A percentile compares a stretch with the other conserved stretches of the same genome.
Evolutionary conservation across 2,888 invertebrate species (phyloP).

Genomic region (Macrosiphum euphorbiae): DNA sequence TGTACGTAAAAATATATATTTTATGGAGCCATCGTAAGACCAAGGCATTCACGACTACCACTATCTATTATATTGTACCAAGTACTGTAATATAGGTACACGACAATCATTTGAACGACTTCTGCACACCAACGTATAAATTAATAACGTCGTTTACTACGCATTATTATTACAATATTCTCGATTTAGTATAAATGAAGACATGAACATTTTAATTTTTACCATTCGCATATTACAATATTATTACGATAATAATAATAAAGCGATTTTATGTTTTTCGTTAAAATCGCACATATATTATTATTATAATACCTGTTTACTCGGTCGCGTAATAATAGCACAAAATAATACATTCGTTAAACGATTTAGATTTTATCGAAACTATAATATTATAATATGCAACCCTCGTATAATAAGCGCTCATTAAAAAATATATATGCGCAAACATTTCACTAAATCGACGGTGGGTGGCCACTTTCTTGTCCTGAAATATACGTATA

Average conservation of each 20-base stretch:
- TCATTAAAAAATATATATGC: background rate
- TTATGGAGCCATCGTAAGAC: background rate
- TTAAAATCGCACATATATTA: background rate
- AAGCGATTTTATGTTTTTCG: background rate
- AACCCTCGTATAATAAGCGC: background rate
- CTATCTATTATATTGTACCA: background rate
- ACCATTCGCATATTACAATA: background rate
- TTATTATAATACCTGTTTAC: background rate
- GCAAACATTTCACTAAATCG: background rate
- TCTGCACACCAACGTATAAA: background rate
- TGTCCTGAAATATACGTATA: background rate
- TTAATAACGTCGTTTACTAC: background rate
- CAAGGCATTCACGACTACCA: background rate
- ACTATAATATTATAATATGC: background rate
- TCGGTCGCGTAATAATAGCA: background rate
- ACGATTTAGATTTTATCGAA: background rate
- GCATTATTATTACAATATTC: background rate
- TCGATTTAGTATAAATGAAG: background rate
- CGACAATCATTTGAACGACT: background rate
- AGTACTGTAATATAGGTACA: background rate
- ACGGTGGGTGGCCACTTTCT: background rate
- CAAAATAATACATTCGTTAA: background rate
- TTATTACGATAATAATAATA: too few relatives aligned
- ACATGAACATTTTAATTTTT: background rate
- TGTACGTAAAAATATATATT: background rate